Evolutionary conservation across 1,140 invertebrate genomes (phyloP), one percentile per base, ranked within the genome.

Genomic region (Manduca sexta): DNA sequence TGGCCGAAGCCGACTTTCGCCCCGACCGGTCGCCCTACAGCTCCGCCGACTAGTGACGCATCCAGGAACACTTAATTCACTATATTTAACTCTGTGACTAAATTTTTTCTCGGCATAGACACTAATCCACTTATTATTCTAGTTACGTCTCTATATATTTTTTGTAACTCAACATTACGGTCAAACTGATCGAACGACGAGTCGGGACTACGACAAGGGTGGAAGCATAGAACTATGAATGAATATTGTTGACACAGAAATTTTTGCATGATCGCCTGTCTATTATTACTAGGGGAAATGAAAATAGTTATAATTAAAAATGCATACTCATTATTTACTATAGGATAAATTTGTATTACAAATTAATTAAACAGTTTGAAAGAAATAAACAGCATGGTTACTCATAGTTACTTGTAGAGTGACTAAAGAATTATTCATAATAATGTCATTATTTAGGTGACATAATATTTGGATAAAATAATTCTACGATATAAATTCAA

Each of bases 1-100:
- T 78, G 72, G 71, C 73, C 73, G 52, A 49, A 64, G 61, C 58
- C 75, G 80, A 84, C 80, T 81, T 80, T 81, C 80, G 80, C 77
- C 78, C 75, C 77, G 74, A 81, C 77, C 76, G 67, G 80, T 81
- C 74, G 80, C 80, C 76, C 80, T 78, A 81, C 76, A 68, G 62
- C 70, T 79, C 77, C 42, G 52, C 29, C 75, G 64, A 80, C 61
- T 59, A 56, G 69, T 77, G 71, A 72, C 74, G 69, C 71, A 83
- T 80, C 74, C 79, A 80, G 79, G 76, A 83, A 74, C 60, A 69
- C 56, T 65, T 70, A 71, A 73, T 72, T 72, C 63, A 64, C 56
- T 60, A 70, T 57, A 69, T 65, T 67, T 65, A 56, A 66, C 34
- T 49, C 35, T 39, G 40, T 64, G 52, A 64, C 40, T 41, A 60